Evolutionary conservation across 2,888 invertebrate species (phyloP).

Genomic region (Nemurella pictetii): DNA sequence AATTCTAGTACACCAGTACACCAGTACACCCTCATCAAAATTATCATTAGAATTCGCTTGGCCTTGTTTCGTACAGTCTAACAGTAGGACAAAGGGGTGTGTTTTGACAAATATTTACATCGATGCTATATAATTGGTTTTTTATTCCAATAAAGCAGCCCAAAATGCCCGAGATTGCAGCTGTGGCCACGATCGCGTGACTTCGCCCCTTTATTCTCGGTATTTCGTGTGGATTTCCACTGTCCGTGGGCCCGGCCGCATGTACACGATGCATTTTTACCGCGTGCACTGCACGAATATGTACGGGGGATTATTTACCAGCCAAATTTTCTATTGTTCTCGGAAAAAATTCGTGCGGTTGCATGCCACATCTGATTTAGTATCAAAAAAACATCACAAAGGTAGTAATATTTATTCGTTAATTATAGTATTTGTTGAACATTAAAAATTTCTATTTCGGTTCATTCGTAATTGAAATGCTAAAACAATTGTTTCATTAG

Average conservation of each 20-base stretch:
- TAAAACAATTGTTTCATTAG: no score
- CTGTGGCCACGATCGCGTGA: neutral
- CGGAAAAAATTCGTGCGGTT: neutral
- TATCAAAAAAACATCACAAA: neutral
- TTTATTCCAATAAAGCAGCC: neutral
- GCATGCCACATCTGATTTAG: neutral
- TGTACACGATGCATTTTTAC: neutral
- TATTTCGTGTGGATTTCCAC: neutral
- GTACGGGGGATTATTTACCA: neutral
- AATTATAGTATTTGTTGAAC: neutral
- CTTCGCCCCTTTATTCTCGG: neutral
- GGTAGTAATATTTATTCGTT: neutral
- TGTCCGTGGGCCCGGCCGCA: neutral
- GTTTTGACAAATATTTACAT: no score
- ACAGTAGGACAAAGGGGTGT: no score
- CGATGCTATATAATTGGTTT: no score
- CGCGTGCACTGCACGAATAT: neutral
- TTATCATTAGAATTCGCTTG: no score
- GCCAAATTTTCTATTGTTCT: neutral
- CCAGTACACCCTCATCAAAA: no score
- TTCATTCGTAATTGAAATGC: no score
- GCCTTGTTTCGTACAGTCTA: no score
- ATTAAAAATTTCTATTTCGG: no score
- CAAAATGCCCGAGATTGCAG: neutral
- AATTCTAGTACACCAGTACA: no score